phyloP scores from a whole-genome alignment of 2,888 invertebrate species.

The Trichacis sp. region DNA sequence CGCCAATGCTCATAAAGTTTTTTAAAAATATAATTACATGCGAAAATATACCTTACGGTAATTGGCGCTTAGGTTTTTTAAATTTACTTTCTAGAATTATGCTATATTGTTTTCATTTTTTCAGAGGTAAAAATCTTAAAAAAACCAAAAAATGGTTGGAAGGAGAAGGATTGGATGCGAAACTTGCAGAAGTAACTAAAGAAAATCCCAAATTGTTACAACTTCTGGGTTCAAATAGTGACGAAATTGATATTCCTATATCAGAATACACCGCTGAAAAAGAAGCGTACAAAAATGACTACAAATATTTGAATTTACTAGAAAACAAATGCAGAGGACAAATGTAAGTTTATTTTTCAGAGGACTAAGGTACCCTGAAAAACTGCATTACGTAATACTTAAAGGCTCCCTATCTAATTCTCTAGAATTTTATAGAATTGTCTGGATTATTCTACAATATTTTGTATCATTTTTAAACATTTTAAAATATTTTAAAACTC shows the following conservation, averaged over 20 bases:
- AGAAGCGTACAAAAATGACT: conserved; percentile 49
- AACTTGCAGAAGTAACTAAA: conserved; percentile 49
- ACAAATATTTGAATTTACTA: conserved; percentile 50
- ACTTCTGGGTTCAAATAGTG: conserved; percentile 43
- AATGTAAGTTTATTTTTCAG: too few species aligned
- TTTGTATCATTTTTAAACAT: too few species aligned
- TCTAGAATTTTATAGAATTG: too few species aligned
- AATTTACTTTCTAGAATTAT: too few species aligned
- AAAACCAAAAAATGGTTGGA: conserved; percentile 52
- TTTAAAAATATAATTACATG: conserved; percentile 6
- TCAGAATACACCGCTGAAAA: conserved; percentile 47
- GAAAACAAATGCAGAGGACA: conserved; percentile 51
- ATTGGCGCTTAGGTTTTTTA: too few species aligned
- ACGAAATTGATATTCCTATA: conserved; percentile 34
- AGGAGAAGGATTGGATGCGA: conserved; percentile 53
- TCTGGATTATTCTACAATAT: too few species aligned
- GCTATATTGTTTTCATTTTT: conserved; percentile 14
- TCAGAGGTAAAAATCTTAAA: conserved; percentile 53
- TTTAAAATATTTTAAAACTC: too few species aligned
- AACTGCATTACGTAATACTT: too few species aligned
- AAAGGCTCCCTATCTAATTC: too few species aligned
- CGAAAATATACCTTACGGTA: too few species aligned
- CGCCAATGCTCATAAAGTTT: too few species aligned
- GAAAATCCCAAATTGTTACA: conserved; percentile 56
- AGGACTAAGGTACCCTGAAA: too few species aligned